phyloP scores from a whole-genome alignment of 2,888 invertebrate genomes.

The Diploptera punctata region DNA sequence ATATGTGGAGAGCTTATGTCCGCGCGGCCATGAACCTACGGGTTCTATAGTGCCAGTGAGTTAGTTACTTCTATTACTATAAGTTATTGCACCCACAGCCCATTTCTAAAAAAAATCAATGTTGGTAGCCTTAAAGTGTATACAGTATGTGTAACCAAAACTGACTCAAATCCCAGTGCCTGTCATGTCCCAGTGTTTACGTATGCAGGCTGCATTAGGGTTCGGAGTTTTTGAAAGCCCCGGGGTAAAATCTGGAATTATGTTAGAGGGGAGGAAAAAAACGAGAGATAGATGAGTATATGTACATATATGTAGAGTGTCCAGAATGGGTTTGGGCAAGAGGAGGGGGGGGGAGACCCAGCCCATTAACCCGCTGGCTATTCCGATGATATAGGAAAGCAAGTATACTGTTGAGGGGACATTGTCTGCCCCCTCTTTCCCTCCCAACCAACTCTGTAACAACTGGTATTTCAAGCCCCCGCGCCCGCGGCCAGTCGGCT shows the following conservation, averaged over 20 bases:
- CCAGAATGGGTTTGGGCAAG: not conserved
- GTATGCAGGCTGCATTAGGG: slow-evolving; percentile 20
- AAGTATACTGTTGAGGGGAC: not conserved
- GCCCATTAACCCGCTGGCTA: slow-evolving; percentile 34
- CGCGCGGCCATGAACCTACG: no score
- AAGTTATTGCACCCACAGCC: no score
- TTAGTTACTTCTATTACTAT: no score
- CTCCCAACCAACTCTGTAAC: not conserved
- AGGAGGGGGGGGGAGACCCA: not conserved
- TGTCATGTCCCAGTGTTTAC: slow-evolving; percentile 21
- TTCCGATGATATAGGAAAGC: slow-evolving; percentile 31
- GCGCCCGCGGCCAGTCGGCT: not conserved
- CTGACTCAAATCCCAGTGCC: no score
- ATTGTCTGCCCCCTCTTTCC: not conserved
- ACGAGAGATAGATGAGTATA: not conserved
- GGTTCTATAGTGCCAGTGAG: no score
- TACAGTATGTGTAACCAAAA: no score
- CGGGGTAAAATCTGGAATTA: slow-evolving; percentile 12
- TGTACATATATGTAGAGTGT: not conserved
- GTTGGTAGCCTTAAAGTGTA: no score
- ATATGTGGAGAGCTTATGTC: no score
- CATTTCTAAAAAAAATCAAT: no score
- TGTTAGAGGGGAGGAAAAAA: slow-evolving; percentile 11
- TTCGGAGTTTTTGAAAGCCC: not conserved
- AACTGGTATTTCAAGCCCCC: slow-evolving; percentile 29